Percentiles rank a stretch among this genome's conserved stretches.
Conservation (phyloP, 2,113 vertebrate species). For the Myotis davidii region DNA sequence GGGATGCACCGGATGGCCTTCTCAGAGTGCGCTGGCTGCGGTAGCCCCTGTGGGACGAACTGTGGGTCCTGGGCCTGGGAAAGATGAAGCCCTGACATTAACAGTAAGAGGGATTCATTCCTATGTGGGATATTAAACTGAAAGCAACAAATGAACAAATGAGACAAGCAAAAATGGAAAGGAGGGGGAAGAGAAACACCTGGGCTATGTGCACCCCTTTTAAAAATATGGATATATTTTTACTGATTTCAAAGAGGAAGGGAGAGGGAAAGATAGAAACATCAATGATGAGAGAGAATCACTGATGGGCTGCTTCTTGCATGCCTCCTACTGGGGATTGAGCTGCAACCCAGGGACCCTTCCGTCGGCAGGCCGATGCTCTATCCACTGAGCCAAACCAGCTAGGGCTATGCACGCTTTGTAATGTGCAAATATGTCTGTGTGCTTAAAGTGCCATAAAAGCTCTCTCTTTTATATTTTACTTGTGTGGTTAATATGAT, state of each 20-base stretch:
- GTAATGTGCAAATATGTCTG: neutral
- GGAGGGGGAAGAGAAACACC: no score
- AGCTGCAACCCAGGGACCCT: no score
- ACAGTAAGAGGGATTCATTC: neutral
- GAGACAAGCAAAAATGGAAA: neutral
- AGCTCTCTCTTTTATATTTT: neutral
- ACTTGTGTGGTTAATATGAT: neutral
- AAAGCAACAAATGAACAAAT: neutral
- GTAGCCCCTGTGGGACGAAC: neutral
- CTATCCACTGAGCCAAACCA: no score
- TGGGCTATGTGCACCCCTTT: no score
- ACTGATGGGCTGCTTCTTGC: no score
- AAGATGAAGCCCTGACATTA: neutral
- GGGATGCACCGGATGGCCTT: neutral
- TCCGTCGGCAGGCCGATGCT: no score
- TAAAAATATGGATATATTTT: no score
- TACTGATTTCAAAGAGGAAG: no score
- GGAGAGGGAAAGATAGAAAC: no score
- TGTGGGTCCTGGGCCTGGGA: neutral
- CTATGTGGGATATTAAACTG: neutral
- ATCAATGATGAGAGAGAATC: no score
- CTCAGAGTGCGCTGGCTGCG: neutral
- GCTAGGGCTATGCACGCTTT: no score
- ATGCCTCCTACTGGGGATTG: no score
- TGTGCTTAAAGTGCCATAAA: neutral